Base-by-base conservation (phyloP, 2,113 vertebrate genomes). In the Polypterus bichir region DNA sequence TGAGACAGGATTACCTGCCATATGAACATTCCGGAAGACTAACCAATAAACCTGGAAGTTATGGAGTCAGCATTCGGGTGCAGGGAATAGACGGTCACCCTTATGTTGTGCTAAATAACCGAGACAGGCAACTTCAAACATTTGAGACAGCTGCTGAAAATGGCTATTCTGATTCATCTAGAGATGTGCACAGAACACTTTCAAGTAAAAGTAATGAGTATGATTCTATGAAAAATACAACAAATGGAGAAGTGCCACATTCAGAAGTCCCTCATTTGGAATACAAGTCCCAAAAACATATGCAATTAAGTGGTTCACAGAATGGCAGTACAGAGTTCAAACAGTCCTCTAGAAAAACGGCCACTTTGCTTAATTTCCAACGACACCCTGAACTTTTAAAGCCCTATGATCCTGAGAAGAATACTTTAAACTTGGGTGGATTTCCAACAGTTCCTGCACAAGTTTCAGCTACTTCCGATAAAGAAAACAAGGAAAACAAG, bases 71-170 rank as follows among this genome's bases (percentile, higher is more conserved):
- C 70, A 97, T 98, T 71, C 84, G 94, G 59, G 94, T 98, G 27
- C 94, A 97, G 74, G 96, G 96, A 10, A 97, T 97, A 1, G 93
- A 91, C 60, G 96, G 96, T 46, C 96, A 98, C 70, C 94, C 96
- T 1, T 98, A 96, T 59, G 92, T 98, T 5, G 93, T 98, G 49
- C 85, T 98, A 61, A 97, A 98, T 73, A 97, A 97, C 68, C 86
- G 91, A 0, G 92, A 97, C 60, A 79, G 77, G 4, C 83, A 73
- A 44, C 64, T 84, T 44, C 72, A 87, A 5, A 73, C 85, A 59
- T 84, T 77, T 62, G n/a, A 64, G 2, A 6, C 73, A 66, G 59
- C 72, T 27, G 54, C 88, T 27, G 79, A 80, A 71, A 83, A 78
- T 9, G 87, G 90, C 49, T 79, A 76, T 5, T 77, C 70, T 5